Conservation (phyloP, 2,797 vertebrate species). For the Chelonia mydas region DNA sequence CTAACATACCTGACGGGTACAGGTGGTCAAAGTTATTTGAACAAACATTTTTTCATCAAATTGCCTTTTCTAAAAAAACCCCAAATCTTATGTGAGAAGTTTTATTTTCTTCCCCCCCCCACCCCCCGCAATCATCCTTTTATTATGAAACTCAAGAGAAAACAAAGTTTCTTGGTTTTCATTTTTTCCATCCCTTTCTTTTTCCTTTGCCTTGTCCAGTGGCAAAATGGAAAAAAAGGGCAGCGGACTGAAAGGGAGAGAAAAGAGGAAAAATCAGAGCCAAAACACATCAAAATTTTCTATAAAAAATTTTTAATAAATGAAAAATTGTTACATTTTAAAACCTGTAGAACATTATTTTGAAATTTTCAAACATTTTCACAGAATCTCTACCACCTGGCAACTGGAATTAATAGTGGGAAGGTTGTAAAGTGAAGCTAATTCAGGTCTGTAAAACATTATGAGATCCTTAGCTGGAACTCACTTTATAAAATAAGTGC, state of each 20-base stretch:
- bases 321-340: neutral
- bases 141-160: neutral
- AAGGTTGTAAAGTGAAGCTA: neutral
- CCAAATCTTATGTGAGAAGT: rapidly evolving
- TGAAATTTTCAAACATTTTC: neutral
- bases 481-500: neutral
- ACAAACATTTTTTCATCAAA: neutral
- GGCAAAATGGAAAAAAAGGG: neutral
- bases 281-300: neutral
- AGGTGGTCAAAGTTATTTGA: neutral
- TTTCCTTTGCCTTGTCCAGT: neutral
- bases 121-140: neutral
- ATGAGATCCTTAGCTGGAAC: neutral
- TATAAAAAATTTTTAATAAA: neutral
- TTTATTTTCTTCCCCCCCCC: neutral
- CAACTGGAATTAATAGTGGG: neutral
- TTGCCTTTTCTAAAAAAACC: neutral
- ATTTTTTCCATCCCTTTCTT: neutral
- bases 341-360: neutral
- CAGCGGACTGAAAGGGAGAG: neutral
- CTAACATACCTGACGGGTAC: neutral
- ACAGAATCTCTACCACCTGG: neutral
- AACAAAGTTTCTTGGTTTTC: neutral
- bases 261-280: neutral
- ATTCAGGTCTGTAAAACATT: neutral